A percentile compares a stretch with the other conserved stretches of the same genome.
Evolutionary conservation across 2,888 invertebrate genomes (phyloP).

Genomic region (Apotomis betuletana): DNA sequence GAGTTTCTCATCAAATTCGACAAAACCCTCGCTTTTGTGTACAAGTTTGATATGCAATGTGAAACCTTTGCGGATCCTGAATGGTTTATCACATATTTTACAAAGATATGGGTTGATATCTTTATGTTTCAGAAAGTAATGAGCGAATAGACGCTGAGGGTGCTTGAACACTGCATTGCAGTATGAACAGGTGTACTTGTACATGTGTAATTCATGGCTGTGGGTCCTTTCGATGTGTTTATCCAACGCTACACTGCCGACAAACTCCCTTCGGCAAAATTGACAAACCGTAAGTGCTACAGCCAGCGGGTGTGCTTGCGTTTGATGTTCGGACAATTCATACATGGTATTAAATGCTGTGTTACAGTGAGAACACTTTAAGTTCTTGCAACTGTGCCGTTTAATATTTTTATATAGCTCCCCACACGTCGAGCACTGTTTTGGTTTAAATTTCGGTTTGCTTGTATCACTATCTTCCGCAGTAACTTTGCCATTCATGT

Average conservation of each 20-base stretch:
- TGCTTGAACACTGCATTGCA: constrained; percentile 66
- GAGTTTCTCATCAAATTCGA: constrained; percentile 71
- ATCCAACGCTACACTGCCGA: constrained; percentile 55
- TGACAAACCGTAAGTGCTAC: constrained; percentile 58
- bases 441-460: constrained; percentile 6
- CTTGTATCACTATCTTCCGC: neutral
- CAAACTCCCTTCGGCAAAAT: constrained; percentile 64
- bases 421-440: constrained; percentile 55
- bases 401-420: constrained; percentile 51
- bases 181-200: constrained; percentile 67
- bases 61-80: constrained; percentile 63
- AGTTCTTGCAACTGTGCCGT: constrained; percentile 54
- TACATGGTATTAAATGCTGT: constrained; percentile 54
- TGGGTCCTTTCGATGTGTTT: constrained; percentile 66
- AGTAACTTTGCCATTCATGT: neutral
- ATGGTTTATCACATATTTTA: constrained; percentile 65
- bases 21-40: constrained; percentile 66
- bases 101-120: constrained; percentile 68
- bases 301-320: constrained; percentile 53
- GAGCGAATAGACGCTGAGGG: constrained; percentile 68
- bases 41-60: constrained; percentile 71
- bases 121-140: constrained; percentile 65
- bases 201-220: constrained; percentile 56
- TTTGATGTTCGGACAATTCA: constrained; percentile 59
- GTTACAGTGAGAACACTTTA: constrained; percentile 6